A percentile compares a stretch with the other conserved stretches of the same genome.
Conservation (phyloP, 1,140 invertebrate genomes). For the Listronotus bonariensis region DNA sequence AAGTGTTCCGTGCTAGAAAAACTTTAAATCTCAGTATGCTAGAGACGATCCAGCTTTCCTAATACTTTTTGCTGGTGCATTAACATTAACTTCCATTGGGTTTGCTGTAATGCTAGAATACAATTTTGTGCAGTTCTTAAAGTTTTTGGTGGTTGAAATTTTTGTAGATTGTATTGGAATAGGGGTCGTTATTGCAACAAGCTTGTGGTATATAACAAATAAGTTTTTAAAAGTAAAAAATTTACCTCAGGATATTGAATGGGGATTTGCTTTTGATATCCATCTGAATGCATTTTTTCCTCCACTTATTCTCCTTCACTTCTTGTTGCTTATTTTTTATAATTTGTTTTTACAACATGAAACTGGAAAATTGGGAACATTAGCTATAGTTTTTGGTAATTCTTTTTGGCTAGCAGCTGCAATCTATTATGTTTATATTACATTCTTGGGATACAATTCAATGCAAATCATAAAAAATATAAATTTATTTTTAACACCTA, state of each 20-base stretch:
- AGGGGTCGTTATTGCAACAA: slow-evolving; percentile 85
- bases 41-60: slow-evolving; percentile 99
- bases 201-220: slow-evolving; percentile 83
- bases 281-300: slow-evolving; percentile 99
- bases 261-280: slow-evolving; percentile 98
- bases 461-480: slow-evolving; percentile 90
- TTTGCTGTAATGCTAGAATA: slow-evolving; percentile 85
- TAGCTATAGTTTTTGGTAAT: slow-evolving; percentile 87
- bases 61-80: slow-evolving; percentile 85
- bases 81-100: slow-evolving; percentile 87
- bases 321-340: slow-evolving; percentile 89
- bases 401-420: slow-evolving; percentile 91
- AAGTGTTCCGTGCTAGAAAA: slow-evolving; percentile 97
- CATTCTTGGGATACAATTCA: slow-evolving; percentile 96
- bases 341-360: slow-evolving; percentile 77
- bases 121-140: slow-evolving; percentile 75
- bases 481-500: slow-evolving; percentile 82
- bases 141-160: slow-evolving; percentile 90
- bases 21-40: slow-evolving; percentile 98
- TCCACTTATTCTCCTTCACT: slow-evolving; percentile 89
- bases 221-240: slow-evolving; percentile 79
- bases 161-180: slow-evolving; percentile 93
- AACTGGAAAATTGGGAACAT: slow-evolving; percentile 59
- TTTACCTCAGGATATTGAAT: slow-evolving; percentile 85
- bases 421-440: slow-evolving; percentile 95